phyloP scores from a whole-genome alignment of 2,888 invertebrate genomes.

The Conops quadrifasciatus region DNA sequence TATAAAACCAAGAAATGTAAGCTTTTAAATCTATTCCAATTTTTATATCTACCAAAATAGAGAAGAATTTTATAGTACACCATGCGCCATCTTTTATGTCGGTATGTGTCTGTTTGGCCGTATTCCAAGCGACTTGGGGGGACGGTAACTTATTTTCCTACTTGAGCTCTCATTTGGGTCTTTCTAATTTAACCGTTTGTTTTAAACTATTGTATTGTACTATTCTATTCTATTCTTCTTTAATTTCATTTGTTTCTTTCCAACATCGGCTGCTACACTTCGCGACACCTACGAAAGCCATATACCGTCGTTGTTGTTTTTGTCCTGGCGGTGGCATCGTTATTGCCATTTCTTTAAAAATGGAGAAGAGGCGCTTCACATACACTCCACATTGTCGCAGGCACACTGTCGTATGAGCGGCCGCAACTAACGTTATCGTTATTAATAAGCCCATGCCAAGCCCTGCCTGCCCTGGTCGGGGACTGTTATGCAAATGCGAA shows the following conservation, averaged over 20 bases:
- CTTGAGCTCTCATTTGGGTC: neutral
- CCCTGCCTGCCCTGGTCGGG: neutral
- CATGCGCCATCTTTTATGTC: neutral
- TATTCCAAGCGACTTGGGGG: too few species aligned
- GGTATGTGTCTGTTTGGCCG: too few species aligned
- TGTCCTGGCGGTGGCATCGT: neutral
- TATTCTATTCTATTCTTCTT: neutral
- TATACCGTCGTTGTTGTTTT: neutral
- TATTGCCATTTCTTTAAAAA: conserved; percentile 2
- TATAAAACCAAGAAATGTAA: too few species aligned
- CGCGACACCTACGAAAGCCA: conserved; percentile 9
- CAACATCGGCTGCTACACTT: conserved; percentile 3
- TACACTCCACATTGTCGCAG: conserved; percentile 3
- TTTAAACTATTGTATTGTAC: neutral
- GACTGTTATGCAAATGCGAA: neutral
- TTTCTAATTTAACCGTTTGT: neutral
- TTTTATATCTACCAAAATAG: too few species aligned
- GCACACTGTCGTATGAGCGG: neutral
- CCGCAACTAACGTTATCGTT: neutral
- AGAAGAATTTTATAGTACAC: too few species aligned
- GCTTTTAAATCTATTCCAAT: too few species aligned
- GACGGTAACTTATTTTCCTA: neutral
- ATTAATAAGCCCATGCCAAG: conserved; percentile 23
- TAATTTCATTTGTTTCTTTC: neutral
- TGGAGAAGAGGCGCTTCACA: conserved; percentile 18